These are phyloP conservation scores for Oreochromis tanganicae DNA, from an alignment of 2,113 vertebrate species.

Conservation along the genomic window DNA sequence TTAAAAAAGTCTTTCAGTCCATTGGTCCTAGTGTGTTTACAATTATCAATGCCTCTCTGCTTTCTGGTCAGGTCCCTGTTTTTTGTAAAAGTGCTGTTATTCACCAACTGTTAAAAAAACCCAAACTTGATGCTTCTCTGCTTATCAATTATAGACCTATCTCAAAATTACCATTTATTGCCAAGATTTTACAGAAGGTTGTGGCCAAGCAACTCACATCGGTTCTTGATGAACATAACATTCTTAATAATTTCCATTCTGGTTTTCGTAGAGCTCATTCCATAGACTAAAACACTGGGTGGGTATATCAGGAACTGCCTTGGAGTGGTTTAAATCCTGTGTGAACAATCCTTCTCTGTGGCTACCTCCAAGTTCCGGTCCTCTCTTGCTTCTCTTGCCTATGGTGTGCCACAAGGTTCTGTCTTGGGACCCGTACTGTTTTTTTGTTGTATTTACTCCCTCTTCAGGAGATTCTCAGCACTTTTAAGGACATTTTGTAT, in stretches of 20 bases:
- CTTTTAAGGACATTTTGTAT: background rate
- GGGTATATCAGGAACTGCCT: background rate
- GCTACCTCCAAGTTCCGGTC: background rate
- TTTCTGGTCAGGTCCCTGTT: background rate
- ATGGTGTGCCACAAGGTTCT: background rate
- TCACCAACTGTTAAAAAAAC: background rate
- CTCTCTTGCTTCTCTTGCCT: background rate
- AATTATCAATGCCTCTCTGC: background rate
- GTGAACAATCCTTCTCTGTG: background rate
- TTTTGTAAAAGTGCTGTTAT: accelerated
- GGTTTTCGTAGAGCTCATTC: accelerated
- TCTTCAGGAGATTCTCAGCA: background rate
- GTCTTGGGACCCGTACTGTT: accelerated
- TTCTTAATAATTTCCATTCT: background rate
- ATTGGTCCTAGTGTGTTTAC: background rate
- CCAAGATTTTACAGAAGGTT: background rate
- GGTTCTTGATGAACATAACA: background rate
- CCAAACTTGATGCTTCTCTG: background rate
- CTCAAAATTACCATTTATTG: background rate
- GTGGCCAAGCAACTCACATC: background rate
- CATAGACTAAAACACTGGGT: background rate
- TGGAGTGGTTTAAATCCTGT: background rate
- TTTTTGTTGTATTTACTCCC: background rate
- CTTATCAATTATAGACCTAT: background rate
- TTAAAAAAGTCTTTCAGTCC: background rate